A percentile compares a stretch with the other conserved stretches of the same genome.
These are phyloP conservation scores for Etia nguti DNA, from an alignment of 2,113 vertebrate species.

Conservation along the genomic window DNA sequence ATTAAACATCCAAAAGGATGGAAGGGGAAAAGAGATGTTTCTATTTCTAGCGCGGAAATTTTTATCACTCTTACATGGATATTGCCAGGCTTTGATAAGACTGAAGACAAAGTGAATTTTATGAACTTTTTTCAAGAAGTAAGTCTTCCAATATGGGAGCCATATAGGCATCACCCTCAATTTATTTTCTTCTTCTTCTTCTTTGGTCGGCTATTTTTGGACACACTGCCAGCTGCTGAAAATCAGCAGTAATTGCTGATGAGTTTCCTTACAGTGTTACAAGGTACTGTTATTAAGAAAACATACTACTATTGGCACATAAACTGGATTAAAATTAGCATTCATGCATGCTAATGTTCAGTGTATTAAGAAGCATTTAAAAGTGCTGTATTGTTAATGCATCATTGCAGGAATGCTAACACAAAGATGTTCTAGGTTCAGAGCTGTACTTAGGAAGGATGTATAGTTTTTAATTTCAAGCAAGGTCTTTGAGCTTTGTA, in stretches of 20 bases:
- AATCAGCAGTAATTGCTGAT: neutral
- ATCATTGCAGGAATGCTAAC: neutral
- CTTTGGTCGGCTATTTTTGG: neutral
- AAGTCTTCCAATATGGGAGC: neutral
- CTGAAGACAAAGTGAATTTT: neutral
- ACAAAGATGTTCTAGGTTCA: neutral
- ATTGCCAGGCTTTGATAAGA: neutral
- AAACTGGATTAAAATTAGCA: neutral
- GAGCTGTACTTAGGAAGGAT: neutral
- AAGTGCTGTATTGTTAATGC: neutral
- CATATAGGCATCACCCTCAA: rapidly evolving
- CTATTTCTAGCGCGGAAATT: neutral
- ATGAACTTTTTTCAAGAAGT: neutral
- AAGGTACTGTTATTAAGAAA: neutral
- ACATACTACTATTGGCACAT: neutral
- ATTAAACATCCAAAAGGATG: neutral
- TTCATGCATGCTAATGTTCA: neutral
- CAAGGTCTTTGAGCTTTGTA: neutral
- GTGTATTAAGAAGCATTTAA: neutral
- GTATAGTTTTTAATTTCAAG: neutral
- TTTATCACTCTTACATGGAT: neutral
- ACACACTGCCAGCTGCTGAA: neutral
- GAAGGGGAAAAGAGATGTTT: rapidly evolving
- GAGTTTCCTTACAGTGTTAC: neutral
- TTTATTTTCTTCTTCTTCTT: rapidly evolving